Conservation (phyloP, 2,797 vertebrate genomes). For the Falco novaeseelandiae region DNA sequence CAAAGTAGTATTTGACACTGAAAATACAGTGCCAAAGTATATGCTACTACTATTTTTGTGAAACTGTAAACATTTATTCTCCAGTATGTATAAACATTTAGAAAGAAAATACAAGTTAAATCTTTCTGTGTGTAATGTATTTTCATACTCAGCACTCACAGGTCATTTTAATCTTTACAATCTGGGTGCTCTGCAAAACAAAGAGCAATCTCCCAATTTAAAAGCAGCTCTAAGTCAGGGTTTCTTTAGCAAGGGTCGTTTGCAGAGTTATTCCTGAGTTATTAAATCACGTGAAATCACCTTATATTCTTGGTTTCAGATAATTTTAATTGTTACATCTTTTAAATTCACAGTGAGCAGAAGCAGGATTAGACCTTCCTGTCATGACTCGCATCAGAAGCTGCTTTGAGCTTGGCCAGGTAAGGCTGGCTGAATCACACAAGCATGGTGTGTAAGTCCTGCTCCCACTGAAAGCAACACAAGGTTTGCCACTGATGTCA, state of each 20-base stretch:
- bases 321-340: neutral
- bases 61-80: neutral
- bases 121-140: neutral
- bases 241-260: neutral
- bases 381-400: neutral
- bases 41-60: neutral
- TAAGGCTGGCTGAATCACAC: neutral
- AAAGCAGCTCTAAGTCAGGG: neutral
- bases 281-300: neutral
- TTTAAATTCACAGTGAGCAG: neutral
- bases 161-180: accelerated
- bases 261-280: neutral
- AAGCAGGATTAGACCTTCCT: neutral
- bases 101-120: neutral
- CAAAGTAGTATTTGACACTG: neutral
- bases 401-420: neutral
- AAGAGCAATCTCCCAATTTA: neutral
- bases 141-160: neutral
- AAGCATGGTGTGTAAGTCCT: accelerated
- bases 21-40: neutral
- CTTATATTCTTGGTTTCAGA: neutral
- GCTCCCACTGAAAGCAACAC: neutral
- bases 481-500: neutral
- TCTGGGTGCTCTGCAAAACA: neutral
- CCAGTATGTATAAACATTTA: neutral